Conservation (phyloP, 2,888 invertebrate genomes). For the Megastigmus dorsalis region DNA sequence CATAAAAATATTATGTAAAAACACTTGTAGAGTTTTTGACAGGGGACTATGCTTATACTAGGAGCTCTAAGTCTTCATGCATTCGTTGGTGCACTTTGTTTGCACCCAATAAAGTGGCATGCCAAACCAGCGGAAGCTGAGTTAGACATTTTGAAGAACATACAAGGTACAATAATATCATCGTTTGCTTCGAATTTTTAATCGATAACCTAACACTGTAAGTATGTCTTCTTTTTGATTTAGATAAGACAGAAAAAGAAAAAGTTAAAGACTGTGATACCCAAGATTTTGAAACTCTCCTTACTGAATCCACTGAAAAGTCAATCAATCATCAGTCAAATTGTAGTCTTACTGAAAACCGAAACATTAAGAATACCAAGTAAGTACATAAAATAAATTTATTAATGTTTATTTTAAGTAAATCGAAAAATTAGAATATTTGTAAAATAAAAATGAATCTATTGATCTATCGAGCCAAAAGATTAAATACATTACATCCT, state of each 20-base stretch:
- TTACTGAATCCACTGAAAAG: conserved; percentile 50
- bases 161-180: too few relatives aligned
- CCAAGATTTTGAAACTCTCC: background rate
- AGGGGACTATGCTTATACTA: conserved; percentile 80
- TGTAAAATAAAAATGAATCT: too few relatives aligned
- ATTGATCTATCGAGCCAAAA: too few relatives aligned
- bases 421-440: too few relatives aligned
- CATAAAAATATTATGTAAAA: conserved; percentile 40
- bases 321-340: too few relatives aligned
- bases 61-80: conserved; percentile 80
- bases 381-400: too few relatives aligned
- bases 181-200: too few relatives aligned
- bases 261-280: background rate
- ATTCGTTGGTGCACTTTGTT: conserved; percentile 77
- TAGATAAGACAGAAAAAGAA: background rate
- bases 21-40: conserved; percentile 41
- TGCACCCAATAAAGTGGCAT: conserved; percentile 83
- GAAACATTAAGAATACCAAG: too few relatives aligned
- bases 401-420: too few relatives aligned
- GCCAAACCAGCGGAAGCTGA: conserved; percentile 68
- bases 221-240: background rate
- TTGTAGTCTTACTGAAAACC: too few relatives aligned
- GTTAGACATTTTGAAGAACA: conserved; percentile 2
- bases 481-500: too few relatives aligned
- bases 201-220: too few relatives aligned